Evolutionary conservation across 2,113 vertebrate genomes (phyloP).

Genomic region (Tor tambroides): DNA sequence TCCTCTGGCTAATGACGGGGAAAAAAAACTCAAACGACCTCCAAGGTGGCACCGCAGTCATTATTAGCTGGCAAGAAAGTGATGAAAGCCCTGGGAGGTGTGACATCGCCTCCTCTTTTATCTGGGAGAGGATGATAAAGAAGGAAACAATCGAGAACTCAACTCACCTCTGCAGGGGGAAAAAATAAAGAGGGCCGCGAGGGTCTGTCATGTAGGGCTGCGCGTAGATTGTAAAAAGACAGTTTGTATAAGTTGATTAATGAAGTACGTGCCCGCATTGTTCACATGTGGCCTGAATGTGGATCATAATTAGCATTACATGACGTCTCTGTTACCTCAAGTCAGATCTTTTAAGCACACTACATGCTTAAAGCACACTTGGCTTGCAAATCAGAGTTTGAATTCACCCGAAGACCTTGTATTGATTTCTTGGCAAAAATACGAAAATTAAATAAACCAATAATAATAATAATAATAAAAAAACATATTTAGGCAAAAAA

Average conservation of each 20-base stretch:
- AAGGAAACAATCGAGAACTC: slow-evolving; percentile 1
- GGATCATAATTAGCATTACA: not conserved
- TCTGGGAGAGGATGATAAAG: slow-evolving; percentile 19
- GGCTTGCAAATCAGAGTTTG: not conserved
- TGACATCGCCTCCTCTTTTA: slow-evolving; percentile 1
- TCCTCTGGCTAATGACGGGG: slow-evolving; percentile 28
- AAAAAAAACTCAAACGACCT: slow-evolving; percentile 4
- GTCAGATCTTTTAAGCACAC: not conserved
- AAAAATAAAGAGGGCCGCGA: not conserved
- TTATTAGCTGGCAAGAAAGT: slow-evolving; percentile 19
- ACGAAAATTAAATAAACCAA: no score
- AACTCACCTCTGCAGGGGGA: not conserved
- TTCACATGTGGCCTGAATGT: not conserved
- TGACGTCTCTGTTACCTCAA: not conserved
- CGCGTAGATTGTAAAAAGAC: not conserved
- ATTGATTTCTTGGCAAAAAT: no score
- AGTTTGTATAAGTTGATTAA: not conserved
- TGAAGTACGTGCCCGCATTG: not conserved
- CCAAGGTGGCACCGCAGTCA: not conserved
- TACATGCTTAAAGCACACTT: not conserved
- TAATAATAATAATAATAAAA: no score
- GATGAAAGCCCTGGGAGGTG: slow-evolving; percentile 33
- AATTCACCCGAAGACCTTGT: not conserved
- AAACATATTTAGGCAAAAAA: no score
- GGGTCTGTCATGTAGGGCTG: not conserved